These are phyloP conservation scores for Ophiodon elongatus DNA, from an alignment of 2,113 vertebrate species.

Conservation along the genomic window DNA sequence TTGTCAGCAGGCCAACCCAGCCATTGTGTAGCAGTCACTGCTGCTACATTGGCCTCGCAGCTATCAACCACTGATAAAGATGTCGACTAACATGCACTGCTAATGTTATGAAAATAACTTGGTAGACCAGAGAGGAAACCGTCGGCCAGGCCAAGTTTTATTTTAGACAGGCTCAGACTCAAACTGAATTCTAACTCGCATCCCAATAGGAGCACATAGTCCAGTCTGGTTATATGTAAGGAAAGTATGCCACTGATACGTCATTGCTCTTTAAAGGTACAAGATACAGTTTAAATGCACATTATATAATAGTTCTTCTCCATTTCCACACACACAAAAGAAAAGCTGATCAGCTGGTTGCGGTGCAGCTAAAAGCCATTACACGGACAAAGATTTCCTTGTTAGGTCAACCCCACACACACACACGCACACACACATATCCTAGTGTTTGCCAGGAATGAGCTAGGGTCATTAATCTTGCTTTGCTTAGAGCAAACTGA, in stretches of 20 bases:
- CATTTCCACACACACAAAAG: background rate
- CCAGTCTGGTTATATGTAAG: background rate
- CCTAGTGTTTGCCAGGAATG: slow-evolving; percentile 66
- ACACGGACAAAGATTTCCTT: slow-evolving; percentile 59
- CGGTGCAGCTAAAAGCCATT: slow-evolving; percentile 39
- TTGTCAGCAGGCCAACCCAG: slow-evolving; percentile 37
- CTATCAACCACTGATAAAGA: slow-evolving; percentile 58
- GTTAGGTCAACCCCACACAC: slow-evolving; percentile 55
- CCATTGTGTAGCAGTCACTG: slow-evolving; percentile 53
- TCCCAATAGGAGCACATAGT: background rate
- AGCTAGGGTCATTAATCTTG: slow-evolving; percentile 79
- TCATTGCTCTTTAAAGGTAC: background rate
- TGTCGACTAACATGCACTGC: slow-evolving; percentile 28
- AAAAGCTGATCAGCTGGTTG: slow-evolving; percentile 45
- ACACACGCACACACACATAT: slow-evolving; percentile 21
- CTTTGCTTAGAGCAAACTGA: slow-evolving; percentile 46
- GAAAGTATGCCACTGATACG: too few relatives aligned
- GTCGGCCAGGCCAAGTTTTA: background rate
- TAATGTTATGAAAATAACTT: slow-evolving; percentile 60
- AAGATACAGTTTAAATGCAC: background rate
- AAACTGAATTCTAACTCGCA: background rate
- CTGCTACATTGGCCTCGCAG: slow-evolving; percentile 22
- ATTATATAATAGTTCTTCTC: background rate
- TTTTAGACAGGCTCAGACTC: slow-evolving; percentile 8
- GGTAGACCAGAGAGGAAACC: slow-evolving; percentile 14